These are phyloP conservation scores for Brachyalestes nurse DNA, from an alignment of 2,797 vertebrate genomes.

Conservation along the genomic window DNA sequence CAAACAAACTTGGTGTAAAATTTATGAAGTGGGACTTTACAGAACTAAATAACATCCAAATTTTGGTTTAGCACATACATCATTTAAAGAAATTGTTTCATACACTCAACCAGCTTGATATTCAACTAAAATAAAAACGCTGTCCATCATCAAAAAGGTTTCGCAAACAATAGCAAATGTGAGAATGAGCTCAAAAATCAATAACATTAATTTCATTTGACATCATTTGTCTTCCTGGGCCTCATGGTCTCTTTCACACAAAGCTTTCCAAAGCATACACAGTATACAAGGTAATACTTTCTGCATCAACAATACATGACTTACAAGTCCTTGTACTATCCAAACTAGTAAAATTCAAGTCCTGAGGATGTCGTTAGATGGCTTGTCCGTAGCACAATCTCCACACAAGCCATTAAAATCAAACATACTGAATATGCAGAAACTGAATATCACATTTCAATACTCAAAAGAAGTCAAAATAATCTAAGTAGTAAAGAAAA, in stretches of 20 bases:
- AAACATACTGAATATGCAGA: conserved; percentile 40
- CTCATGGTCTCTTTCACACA: conserved; percentile 24
- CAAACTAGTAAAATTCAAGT: conserved; percentile 22
- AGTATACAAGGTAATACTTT: conserved; percentile 70
- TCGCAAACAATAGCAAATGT: conserved; percentile 4
- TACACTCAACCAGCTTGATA: neutral
- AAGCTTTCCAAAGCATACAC: conserved; percentile 71
- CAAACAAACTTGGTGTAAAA: neutral
- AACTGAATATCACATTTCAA: conserved; percentile 33
- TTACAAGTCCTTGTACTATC: conserved; percentile 12
- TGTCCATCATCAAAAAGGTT: neutral
- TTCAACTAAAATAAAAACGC: conserved; percentile 7
- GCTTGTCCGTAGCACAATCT: conserved; percentile 24
- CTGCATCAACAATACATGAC: conserved; percentile 50
- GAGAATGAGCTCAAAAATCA: conserved; percentile 1
- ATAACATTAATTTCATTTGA: conserved; percentile 11
- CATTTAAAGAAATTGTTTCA: neutral
- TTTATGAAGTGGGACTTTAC: neutral
- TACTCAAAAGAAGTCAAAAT: neutral
- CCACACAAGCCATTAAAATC: conserved; percentile 36
- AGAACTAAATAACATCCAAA: neutral
- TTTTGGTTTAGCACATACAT: conserved; percentile 1
- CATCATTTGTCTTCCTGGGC: conserved; percentile 32
- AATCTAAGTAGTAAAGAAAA: conserved; percentile 35
- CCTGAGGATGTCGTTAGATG: conserved; percentile 29